Evolutionary conservation across 2,113 vertebrate genomes (phyloP).

Genomic region (Eublepharis macularius): DNA sequence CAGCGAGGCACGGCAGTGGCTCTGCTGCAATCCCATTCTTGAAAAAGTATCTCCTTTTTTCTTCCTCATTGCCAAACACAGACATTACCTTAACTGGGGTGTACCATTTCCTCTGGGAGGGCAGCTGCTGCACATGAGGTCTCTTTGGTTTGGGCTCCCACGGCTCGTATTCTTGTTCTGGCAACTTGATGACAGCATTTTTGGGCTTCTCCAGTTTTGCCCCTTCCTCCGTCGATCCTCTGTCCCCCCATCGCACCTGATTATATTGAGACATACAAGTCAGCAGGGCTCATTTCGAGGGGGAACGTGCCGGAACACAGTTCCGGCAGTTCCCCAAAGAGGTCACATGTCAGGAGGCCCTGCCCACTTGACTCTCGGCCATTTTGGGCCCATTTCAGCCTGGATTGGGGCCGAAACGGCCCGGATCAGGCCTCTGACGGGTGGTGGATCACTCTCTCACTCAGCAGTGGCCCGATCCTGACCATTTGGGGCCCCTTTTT

Average conservation of each 20-base stretch:
- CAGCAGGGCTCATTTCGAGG: too few species aligned
- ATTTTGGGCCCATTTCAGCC: too few species aligned
- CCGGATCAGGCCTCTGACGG: too few species aligned
- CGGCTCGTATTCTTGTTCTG: conserved; percentile 88
- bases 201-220: conserved; percentile 90
- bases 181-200: conserved; percentile 89
- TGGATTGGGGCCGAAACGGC: too few species aligned
- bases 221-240: conserved; percentile 89
- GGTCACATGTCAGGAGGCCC: too few species aligned
- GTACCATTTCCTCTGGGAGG: conserved; percentile 85
- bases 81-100: conserved; percentile 81
- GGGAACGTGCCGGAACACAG: too few species aligned
- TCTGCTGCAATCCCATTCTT: background rate
- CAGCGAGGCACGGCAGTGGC: background rate
- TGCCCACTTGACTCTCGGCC: too few species aligned
- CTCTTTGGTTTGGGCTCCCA: conserved; percentile 84
- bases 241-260: conserved; percentile 89
- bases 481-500: too few species aligned
- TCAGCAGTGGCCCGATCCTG: too few species aligned
- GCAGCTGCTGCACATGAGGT: conserved; percentile 59
- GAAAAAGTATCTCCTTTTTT: too few species aligned
- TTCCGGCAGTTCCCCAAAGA: too few species aligned
- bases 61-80: background rate
- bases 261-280: background rate
- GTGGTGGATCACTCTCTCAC: too few species aligned